Evolutionary conservation across 1,140 invertebrate species (phyloP).

Genomic region (Eupeodes corollae): DNA sequence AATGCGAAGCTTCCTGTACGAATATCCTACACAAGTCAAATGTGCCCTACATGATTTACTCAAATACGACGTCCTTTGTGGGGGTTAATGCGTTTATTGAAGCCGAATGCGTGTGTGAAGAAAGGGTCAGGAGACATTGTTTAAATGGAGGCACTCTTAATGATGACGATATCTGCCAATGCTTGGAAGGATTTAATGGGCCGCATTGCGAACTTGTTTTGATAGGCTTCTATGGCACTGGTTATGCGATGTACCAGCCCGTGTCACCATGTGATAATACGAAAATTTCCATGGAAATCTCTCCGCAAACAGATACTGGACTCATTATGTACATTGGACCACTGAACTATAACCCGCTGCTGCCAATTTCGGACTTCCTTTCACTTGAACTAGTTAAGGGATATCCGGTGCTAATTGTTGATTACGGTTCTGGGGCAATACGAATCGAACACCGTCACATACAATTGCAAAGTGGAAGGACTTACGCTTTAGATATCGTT

Average conservation of each 20-base stretch:
- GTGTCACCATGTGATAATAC: slow-evolving; percentile 65
- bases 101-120: slow-evolving; percentile 59
- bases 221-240: slow-evolving; percentile 75
- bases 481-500: slow-evolving; percentile 71
- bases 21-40: slow-evolving; percentile 59
- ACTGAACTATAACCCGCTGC: slow-evolving; percentile 46
- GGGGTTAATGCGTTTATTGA: slow-evolving; percentile 71
- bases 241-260: slow-evolving; percentile 80
- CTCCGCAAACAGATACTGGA: slow-evolving; percentile 58
- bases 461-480: slow-evolving; percentile 62
- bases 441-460: slow-evolving; percentile 60
- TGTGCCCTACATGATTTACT: slow-evolving; percentile 68
- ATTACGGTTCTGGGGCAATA: slow-evolving; percentile 79
- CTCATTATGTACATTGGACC: slow-evolving; percentile 89
- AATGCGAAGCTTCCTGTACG: slow-evolving; percentile 59
- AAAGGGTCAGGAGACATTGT: slow-evolving; percentile 44
- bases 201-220: slow-evolving; percentile 80
- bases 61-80: slow-evolving; percentile 81
- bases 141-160: slow-evolving; percentile 57
- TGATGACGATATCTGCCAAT: slow-evolving; percentile 50
- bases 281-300: slow-evolving; percentile 66
- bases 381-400: slow-evolving; percentile 78
- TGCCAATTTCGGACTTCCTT: slow-evolving; percentile 73
- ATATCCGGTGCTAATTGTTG: slow-evolving; percentile 69
- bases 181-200: slow-evolving; percentile 63